Base-by-base conservation (phyloP, 2,797 vertebrate genomes). In the Chiroxiphia lanceolata region DNA sequence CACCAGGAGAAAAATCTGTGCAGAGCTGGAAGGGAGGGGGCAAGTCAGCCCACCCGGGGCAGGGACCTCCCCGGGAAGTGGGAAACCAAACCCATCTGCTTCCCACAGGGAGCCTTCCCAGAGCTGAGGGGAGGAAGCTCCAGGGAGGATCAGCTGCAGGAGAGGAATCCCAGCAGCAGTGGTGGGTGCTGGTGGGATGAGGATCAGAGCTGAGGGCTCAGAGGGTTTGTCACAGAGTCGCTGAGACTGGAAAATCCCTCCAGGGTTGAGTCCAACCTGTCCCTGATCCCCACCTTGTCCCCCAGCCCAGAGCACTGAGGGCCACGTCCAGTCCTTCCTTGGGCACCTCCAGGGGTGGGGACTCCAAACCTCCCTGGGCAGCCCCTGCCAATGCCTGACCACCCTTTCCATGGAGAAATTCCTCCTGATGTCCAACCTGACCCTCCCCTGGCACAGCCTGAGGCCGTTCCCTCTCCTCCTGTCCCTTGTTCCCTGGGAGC, bases 81-180 rank as follows among this genome's bases (percentile, higher is more conserved):
- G 29, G 64, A 63, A 94, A 29, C 50, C 8, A 8, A 13, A 27
- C 72, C 72, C 59, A 87, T 68, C 86, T 72, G 78, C 45, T 68
- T 15, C 20, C 20, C 33, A 33, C 10, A 1, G 21, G 29, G 68
- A 16, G 34, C 18, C 10, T 0, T 4, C 5, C 3, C 0, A 3
- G 20, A 38, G n/a, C 45, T 34, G 42, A 19, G 70, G 71, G 0
- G 4, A 54, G 36, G 38, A 16, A 53, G 72, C 72, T 76, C 53
- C 3, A 29, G 9, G 10, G 38, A 36, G 34, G 25, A 19, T 10
- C 64, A 60, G 54, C 21, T 53, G 45, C 31, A 5, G 57, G 15
- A 74, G 50, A 20, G 56, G 50, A n/a, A 29, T 70, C 31, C 60
- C 78, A 36, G 21, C 64, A n/a, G 53, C 22, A 60, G 9, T 6